A percentile compares a stretch with the other conserved stretches of the same genome.
Conservation (phyloP, 2,888 invertebrate species). For the Anagyrus pseudococci region DNA sequence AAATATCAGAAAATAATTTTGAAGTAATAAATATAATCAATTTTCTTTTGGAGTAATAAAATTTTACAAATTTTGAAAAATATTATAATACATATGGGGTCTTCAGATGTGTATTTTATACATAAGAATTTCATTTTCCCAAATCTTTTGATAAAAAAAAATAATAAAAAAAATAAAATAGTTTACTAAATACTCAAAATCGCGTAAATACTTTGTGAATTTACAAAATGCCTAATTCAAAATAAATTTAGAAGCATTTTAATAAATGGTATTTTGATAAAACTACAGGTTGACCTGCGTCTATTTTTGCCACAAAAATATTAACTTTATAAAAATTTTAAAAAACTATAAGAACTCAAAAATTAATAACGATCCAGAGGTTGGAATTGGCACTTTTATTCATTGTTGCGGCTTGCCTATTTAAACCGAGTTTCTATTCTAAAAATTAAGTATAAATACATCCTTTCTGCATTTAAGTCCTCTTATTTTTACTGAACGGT, state of each 20-base stretch:
- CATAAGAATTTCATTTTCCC: neutral
- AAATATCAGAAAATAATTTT: neutral
- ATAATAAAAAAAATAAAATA: constrained; percentile 5
- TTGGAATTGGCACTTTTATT: constrained; percentile 58
- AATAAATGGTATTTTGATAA: constrained; percentile 15
- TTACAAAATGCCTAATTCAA: constrained; percentile 9
- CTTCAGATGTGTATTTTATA: neutral
- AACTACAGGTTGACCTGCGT: constrained; percentile 13
- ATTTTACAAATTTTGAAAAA: constrained; percentile 3
- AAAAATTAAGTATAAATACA: constrained; percentile 41
- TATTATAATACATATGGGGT: neutral
- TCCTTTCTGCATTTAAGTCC: constrained; percentile 28
- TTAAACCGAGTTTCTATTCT: constrained; percentile 39
- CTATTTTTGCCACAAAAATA: constrained; percentile 4
- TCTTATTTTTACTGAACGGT: constrained; percentile 33
- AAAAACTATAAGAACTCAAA: constrained; percentile 32
- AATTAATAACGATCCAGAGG: constrained; percentile 39
- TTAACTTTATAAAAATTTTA: constrained; percentile 9
- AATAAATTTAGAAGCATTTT: constrained; percentile 8
- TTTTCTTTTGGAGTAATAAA: neutral
- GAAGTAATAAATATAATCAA: neutral
- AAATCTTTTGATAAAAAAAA: neutral
- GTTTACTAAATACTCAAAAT: neutral
- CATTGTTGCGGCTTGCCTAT: constrained; percentile 47
- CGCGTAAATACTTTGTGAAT: neutral